These are phyloP conservation scores for Amiota minor DNA, from an alignment of 2,888 invertebrate genomes.

Conservation along the genomic window DNA sequence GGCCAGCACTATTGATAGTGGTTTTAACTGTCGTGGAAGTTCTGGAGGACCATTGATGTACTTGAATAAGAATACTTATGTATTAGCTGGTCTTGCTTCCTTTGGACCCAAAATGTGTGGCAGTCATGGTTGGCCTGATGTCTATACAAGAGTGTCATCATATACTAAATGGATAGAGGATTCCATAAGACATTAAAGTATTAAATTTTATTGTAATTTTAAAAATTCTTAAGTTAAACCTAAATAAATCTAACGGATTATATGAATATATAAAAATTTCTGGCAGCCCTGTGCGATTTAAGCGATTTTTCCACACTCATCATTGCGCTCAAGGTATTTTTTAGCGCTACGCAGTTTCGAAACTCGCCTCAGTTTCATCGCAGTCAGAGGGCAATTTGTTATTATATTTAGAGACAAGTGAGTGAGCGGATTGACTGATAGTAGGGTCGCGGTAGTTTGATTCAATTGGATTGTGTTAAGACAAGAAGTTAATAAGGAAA, in stretches of 20 bases:
- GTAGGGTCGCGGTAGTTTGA: slow-evolving; percentile 18
- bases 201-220: no score
- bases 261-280: no score
- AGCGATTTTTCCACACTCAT: no score
- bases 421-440: not conserved
- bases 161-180: slow-evolving; percentile 54
- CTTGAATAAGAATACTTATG: slow-evolving; percentile 46
- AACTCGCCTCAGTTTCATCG: no score
- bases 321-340: not conserved
- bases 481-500: not conserved
- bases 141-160: slow-evolving; percentile 56
- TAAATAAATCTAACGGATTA: no score
- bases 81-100: slow-evolving; percentile 50
- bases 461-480: not conserved
- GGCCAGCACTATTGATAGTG: slow-evolving; percentile 36
- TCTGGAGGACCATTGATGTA: slow-evolving; percentile 54
- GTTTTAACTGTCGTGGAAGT: slow-evolving; percentile 50
- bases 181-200: no score
- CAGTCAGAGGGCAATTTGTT: slow-evolving; percentile 19
- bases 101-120: slow-evolving; percentile 56
- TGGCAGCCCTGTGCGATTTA: no score
- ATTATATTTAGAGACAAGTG: slow-evolving; percentile 11
- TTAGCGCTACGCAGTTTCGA: not conserved
- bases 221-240: no score
- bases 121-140: slow-evolving; percentile 51